Conservation (phyloP, 2,888 invertebrate species). For the Platynereis dumerilii region DNA sequence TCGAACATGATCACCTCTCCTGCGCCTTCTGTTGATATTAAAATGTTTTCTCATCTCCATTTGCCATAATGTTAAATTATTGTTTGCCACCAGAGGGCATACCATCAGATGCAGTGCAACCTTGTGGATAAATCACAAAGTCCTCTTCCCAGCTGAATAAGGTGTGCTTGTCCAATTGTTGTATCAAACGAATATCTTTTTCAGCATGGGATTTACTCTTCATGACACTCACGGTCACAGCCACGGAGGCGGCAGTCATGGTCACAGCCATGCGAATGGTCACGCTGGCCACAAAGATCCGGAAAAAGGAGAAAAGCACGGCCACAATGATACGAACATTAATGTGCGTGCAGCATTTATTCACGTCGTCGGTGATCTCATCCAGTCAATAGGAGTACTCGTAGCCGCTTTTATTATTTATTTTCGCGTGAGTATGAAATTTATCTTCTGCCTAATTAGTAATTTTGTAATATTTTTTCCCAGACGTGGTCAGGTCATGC, state of each 20-base stretch:
- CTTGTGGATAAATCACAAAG: too few relatives aligned
- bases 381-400: slow-evolving; percentile 60
- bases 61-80: too few relatives aligned
- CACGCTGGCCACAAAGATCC: background rate
- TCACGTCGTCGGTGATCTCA: slow-evolving; percentile 61
- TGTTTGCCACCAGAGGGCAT: too few relatives aligned
- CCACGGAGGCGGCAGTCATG: slow-evolving; percentile 24
- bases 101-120: too few relatives aligned
- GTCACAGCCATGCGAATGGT: slow-evolving; percentile 23
- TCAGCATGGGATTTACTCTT: slow-evolving; percentile 37
- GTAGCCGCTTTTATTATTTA: slow-evolving; percentile 57
- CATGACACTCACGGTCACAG: slow-evolving; percentile 37
- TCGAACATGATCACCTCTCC: too few relatives aligned
- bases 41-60: too few relatives aligned
- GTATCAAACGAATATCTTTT: too few relatives aligned
- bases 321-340: slow-evolving; percentile 45
- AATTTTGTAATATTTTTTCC: too few relatives aligned
- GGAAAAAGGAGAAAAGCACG: background rate
- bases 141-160: too few relatives aligned
- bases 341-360: slow-evolving; percentile 62
- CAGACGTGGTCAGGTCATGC: too few relatives aligned
- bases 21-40: too few relatives aligned
- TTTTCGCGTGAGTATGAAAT: slow-evolving; percentile 47
- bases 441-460: slow-evolving; percentile 14
- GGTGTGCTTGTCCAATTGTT: too few relatives aligned